A percentile compares a stretch with the other conserved stretches of the same genome.
phyloP scores from a whole-genome alignment of 2,888 invertebrate species.

The Sphaerophoria taeniata region DNA sequence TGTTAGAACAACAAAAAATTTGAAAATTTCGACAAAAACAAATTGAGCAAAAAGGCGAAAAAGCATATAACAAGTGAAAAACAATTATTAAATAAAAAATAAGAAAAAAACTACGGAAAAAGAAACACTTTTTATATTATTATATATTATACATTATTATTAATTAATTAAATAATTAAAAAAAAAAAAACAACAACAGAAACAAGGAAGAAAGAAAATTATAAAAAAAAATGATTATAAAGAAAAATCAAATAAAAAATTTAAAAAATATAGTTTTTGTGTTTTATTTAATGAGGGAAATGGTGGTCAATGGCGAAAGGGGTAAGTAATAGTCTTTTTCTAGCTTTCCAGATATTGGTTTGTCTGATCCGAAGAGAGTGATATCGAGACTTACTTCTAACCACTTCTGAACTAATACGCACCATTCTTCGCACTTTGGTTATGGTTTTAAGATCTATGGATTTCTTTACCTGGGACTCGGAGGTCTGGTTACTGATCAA shows the following conservation, averaged over 20 bases:
- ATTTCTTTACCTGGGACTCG: too few species aligned
- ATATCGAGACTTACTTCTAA: too few species aligned
- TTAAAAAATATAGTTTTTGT: constrained; percentile 31
- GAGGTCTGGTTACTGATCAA: too few species aligned
- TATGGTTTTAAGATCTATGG: too few species aligned
- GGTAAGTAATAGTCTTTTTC: too few species aligned
- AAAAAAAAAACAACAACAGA: constrained; percentile 45
- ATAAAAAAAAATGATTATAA: constrained; percentile 69
- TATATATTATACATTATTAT: constrained; percentile 72
- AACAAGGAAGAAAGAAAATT: constrained; percentile 72
- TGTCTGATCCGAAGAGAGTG: too few species aligned
- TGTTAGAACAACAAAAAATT: constrained; percentile 12
- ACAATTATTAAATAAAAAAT: constrained; percentile 55
- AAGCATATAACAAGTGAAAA: constrained; percentile 51
- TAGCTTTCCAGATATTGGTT: too few species aligned
- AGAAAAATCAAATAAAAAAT: constrained; percentile 74
- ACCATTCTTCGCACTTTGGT: too few species aligned
- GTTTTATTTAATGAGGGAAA: not conserved
- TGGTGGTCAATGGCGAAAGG: too few species aligned
- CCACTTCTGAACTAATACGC: too few species aligned
- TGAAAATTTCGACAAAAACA: constrained; percentile 21
- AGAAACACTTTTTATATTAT: constrained; percentile 75
- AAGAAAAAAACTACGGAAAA: constrained; percentile 65
- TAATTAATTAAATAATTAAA: constrained; percentile 66
- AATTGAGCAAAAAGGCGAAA: constrained; percentile 35